phyloP scores from a whole-genome alignment of 2,113 vertebrate genomes.

The Aythya baeri region DNA sequence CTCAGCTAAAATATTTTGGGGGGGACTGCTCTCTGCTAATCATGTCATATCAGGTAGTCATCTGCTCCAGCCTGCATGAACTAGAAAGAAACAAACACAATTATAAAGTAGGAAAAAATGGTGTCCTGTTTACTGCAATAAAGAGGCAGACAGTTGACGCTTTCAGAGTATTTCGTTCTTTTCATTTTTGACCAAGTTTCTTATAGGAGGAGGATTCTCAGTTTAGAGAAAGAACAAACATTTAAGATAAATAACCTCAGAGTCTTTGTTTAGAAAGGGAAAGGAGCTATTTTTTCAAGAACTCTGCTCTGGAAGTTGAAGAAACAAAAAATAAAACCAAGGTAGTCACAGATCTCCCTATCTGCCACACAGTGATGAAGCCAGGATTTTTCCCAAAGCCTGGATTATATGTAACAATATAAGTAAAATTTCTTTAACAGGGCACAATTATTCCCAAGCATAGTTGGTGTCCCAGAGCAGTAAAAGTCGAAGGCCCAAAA shows the following conservation, averaged over 20 bases:
- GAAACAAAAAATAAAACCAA: neutral
- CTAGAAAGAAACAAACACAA: neutral
- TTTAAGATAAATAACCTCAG: neutral
- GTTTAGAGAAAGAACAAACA: neutral
- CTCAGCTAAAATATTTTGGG: neutral
- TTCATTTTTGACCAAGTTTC: neutral
- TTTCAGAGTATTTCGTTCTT: neutral
- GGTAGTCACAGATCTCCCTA: neutral
- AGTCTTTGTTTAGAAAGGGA: neutral
- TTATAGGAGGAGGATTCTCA: neutral
- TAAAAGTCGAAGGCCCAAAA: neutral
- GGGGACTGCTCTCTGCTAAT: neutral
- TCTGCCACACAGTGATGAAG: neutral
- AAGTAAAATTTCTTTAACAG: neutral
- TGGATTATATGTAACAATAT: neutral
- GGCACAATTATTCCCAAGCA: neutral
- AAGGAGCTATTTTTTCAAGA: neutral
- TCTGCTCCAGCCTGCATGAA: neutral
- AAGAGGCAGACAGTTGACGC: neutral
- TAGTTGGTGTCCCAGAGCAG: neutral
- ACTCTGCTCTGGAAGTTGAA: neutral
- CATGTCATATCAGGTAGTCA: neutral
- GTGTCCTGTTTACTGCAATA: neutral
- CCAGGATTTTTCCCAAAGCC: neutral
- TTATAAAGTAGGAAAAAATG: neutral